Base-by-base conservation (phyloP, 2,888 invertebrate species). In the Rhyacophila evoluta region DNA sequence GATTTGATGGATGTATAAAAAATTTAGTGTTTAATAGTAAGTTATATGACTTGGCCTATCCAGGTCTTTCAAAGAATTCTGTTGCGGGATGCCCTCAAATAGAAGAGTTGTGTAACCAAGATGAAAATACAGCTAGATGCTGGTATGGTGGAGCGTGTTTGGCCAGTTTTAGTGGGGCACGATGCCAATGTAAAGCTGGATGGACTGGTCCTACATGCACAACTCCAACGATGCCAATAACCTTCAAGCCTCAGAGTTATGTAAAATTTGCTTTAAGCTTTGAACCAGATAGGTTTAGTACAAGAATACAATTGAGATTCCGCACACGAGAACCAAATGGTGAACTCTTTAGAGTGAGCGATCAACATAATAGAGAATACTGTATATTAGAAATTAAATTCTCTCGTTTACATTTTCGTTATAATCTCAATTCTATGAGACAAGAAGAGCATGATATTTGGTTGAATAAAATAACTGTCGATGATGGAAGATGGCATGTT, bases 401-500 rank as follows among this genome's bases (percentile, higher is more conserved):
- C 85, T 95, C 96, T 72, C 92, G 95, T 82, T 89, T 98, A 77
- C 95, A 96, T 85, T 97, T 98, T 89, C 92, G 96, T 82, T 98
- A 95, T 87, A 98, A 98, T 87, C 89, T 98, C 74, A 98, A 98
- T 86, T 97, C 96, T 25, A 88, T 97, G 82, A 91, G 96, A 82
- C 96, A 97, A 1, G 97, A 97, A 86, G 97, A 97, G 86, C 93
- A 93, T 81, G 95, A 96, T 85, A 93, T 98, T 84, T 96, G 96
- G 95, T 89, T 98, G 72, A 95, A 95, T 83, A 94, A 95, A 4
- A 94, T 98, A 33, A 92, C 95, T 0, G 97, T 98, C 1, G 96
- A 97, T 85, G 97, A 98, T 86, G 98, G 98, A 0, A 97, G 97
- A 84, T 98, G 98, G 98, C 98, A 99, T 86, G 95, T 96, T 75